Base-by-base conservation (phyloP, 2,113 vertebrate genomes). In the Acinonyx jubatus region DNA sequence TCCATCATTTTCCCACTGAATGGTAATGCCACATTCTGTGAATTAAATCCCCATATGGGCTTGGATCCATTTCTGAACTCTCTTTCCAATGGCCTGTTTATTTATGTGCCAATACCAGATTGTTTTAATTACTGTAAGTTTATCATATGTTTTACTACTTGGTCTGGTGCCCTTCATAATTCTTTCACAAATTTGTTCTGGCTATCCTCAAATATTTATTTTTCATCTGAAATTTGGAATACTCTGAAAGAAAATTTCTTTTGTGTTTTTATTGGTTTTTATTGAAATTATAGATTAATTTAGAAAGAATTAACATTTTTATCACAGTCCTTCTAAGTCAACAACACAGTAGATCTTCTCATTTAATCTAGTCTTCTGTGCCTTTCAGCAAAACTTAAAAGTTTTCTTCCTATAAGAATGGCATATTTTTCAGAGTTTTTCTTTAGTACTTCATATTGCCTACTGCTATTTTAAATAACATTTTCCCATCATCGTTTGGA, bases 121-220 rank as follows among this genome's bases (percentile, higher is more conserved):
- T 94, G n/a, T 93, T 97, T 97, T 91, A 91, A 96, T 94, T 76
- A 69, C 14, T 88, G 2, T 68, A 73, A 95, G 29, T 89, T 89
- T 95, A 92, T 80, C 71, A 29, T 45, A 45, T 45, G 16, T 68
- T 94, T 93, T 61, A 45, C 45, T 89, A 68, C 89, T 96, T 91
- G 80, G 16, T 87, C 76, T 50, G 66, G 13, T 61, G 18, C 18
- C 19, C 25, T 4, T 84, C 33, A 50, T 84, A 86, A 79, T 91
- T 80, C 68, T 92, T 79, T 94, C 38, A 74, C 4, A 90, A 12
- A 55, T 92, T 92, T 94, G 4, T 50, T 89, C 66, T 89, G 27
- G 23, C 15, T 95, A 76, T 57, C 29, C 73, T 93, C 63, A 80
- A 74, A 45, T 88, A 91, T 45, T 91, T 84, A 41, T 84, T 74